Evolutionary conservation across 2,888 invertebrate species (phyloP).

Genomic region (Drosophila neotestacea): DNA sequence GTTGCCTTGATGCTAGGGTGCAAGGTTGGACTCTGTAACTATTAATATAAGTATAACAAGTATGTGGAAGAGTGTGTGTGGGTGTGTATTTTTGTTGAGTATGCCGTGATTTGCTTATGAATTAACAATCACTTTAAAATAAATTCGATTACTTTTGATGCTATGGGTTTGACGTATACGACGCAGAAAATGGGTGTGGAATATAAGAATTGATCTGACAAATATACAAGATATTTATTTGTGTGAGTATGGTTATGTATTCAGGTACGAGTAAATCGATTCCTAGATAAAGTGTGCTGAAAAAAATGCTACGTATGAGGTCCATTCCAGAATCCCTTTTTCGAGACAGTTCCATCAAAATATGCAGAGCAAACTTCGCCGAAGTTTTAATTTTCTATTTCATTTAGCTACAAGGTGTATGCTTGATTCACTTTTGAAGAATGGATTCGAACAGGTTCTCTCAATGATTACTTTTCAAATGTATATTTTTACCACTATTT

Average conservation of each 20-base stretch:
- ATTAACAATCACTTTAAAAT: constrained; percentile 20
- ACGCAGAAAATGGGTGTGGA: constrained; percentile 79
- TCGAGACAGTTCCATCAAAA: neutral
- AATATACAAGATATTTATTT: constrained; percentile 33
- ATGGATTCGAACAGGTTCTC: neutral
- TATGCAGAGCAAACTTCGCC: neutral
- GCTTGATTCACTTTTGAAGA: neutral
- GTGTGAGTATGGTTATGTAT: constrained; percentile 67
- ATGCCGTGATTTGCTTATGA: constrained; percentile 14
- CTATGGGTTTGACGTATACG: constrained; percentile 53
- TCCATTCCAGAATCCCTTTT: neutral
- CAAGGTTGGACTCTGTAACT: constrained; percentile 63
- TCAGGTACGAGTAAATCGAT: neutral
- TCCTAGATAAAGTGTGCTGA: constrained; percentile 25
- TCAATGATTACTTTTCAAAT: neutral
- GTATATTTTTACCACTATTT: neutral
- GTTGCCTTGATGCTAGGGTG: constrained; percentile 78
- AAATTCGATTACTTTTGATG: constrained; percentile 19
- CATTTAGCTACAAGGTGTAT: neutral
- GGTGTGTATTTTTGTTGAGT: constrained; percentile 23
- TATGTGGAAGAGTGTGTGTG: constrained; percentile 2
- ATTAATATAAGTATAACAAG: constrained; percentile 8
- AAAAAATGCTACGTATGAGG: constrained; percentile 2
- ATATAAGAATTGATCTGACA: constrained; percentile 63
- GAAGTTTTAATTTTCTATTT: neutral